Conservation (phyloP, 2,888 invertebrate genomes). For the Cheilosia vulpina region DNA sequence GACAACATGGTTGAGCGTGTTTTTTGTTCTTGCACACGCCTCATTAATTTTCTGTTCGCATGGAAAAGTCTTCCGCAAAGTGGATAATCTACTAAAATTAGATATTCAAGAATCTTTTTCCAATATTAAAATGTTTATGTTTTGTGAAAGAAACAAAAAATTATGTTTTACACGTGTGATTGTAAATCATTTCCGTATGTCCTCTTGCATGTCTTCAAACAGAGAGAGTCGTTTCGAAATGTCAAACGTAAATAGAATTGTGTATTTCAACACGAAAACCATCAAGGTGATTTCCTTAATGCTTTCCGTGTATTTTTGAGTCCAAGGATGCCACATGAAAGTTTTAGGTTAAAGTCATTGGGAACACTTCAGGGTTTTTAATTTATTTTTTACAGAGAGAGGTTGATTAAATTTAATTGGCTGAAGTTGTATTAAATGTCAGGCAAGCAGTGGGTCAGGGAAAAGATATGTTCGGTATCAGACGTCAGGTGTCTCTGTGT, state of each 20-base stretch:
- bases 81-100: background rate
- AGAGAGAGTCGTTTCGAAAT: background rate
- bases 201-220: background rate
- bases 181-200: background rate
- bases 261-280: background rate
- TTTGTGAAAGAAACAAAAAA: background rate
- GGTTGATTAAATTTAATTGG: no score
- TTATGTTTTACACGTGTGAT: background rate
- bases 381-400: no score
- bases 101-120: background rate
- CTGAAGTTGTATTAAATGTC: no score
- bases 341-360: no score
- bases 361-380: no score
- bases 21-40: no score
- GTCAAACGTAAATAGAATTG: background rate
- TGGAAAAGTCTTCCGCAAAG: background rate
- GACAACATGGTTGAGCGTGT: no score
- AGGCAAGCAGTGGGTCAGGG: no score
- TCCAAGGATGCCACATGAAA: background rate
- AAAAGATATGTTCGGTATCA: no score
- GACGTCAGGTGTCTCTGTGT: no score
- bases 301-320: background rate
- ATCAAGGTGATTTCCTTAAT: constrained; percentile 39
- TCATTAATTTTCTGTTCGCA: no score
- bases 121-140: background rate